Evolutionary conservation across 2,888 invertebrate species (phyloP), one percentile per base, ranked within the genome.

Genomic region (Napeogenes sylphis): DNA sequence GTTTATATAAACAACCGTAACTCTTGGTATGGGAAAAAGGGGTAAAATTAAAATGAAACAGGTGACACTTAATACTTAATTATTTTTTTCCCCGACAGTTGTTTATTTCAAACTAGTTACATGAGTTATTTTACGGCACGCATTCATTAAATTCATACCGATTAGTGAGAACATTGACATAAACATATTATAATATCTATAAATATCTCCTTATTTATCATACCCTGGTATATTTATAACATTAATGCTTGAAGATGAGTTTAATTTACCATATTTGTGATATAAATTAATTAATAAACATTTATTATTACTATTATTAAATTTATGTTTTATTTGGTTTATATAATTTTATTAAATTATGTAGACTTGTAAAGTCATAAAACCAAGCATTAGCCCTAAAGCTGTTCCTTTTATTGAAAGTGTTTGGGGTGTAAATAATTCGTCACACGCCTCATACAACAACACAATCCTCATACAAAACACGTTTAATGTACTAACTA

Each of bases 341-440:
- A 35, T 35, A 5, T 2, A 5, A 58, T 35, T 35, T 5, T 47
- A n/a, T 47, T 35, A 47, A 46, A 35, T 47, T 47, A 58, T 35
- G 30, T 35, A 33, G 45, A 55, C 46, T 46, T 30, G 55, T 51
- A 54, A 53, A 32, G 33, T 33, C 45, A 63, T 51, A 21, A 47
- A 55, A 46, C 38, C 21, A 57, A 72, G 67, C 72, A 76, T 76
- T 79, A 76, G 71, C 75, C 68, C 70, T 69, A 74, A 77, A 78
- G 76, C 81, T 78, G 76, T 73, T 77, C 74, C 66, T 70, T 76
- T 77, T 78, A 82, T 82, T 83, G 83, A 80, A 84, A 82, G 82
- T 81, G 84, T 80, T 81, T 76, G 79, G 76, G 79, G 82, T 80
- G 81, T 83, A 81, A 76, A 81, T 83, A 85, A 85, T 83, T 83